Base-by-base conservation (phyloP, 2,797 vertebrate species). In the Taenioides sp. region DNA sequence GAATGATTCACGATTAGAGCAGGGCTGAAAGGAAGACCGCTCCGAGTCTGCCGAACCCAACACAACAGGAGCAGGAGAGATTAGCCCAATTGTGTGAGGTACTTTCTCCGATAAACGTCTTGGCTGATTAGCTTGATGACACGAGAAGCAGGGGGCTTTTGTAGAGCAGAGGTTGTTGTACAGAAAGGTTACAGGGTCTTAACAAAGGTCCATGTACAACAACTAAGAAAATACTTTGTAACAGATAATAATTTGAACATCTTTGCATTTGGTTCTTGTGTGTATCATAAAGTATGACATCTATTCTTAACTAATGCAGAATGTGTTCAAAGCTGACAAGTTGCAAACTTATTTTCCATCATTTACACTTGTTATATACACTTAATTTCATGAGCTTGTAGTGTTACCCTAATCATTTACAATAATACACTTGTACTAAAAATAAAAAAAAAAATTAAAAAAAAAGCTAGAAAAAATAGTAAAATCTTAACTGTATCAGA, bases 81-180 rank as follows among this genome's bases (percentile, higher is more conserved):
- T 94, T 93, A 93, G 72, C 23, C 73, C 87, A 81, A 92, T 91
- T 92, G 88, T 92, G 89, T 90, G 88, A 84, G 88, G 85, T 90
- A 86, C 47, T 90, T 90, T 86, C 90, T 86, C 84, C 71, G 84
- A 86, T 89, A 83, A 90, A 87, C 83, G 88, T 84, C 84, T 89
- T 83, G 82, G 84, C 88, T 76, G 78, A 77, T 70, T 27, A 78
- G 75, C 74, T 76, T 62, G 5, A 74, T 54, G 79, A 73, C 83
- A 83, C 72, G 34, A 65, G 72, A 69, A 71, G 72, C 75, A 80
- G 75, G 76, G 77, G 74, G 78, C 80, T 80, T 83, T 76, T 71
- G 74, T 66, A 84, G 67, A 72, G 85, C 86, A 87, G 80, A 83
- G 76, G 76, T 60, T 76, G 78, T 67, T 80, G 86, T 84, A 77